Percentiles rank a stretch among this genome's conserved stretches.
These are phyloP conservation scores for Torymus aiolomorphi DNA, from an alignment of 2,888 invertebrate genomes.

Conservation along the genomic window DNA sequence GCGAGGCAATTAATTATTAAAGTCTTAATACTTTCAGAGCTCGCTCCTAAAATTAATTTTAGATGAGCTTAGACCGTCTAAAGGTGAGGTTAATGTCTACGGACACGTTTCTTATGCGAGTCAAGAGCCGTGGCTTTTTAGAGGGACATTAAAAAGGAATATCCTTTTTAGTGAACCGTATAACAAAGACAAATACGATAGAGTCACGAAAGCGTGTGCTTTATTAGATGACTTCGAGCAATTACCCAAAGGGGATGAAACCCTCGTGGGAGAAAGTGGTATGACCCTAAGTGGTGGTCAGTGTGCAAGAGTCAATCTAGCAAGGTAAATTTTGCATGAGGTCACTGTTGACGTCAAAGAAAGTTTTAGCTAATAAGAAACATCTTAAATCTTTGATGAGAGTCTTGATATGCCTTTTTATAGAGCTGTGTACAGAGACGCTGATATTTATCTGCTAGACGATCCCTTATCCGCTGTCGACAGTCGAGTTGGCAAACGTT, in stretches of 20 bases:
- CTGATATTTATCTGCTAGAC: slow-evolving; percentile 86
- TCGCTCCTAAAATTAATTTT: slow-evolving; percentile 84
- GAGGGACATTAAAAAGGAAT: slow-evolving; percentile 85
- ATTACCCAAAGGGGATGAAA: slow-evolving; percentile 84
- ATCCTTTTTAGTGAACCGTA: slow-evolving; percentile 85
- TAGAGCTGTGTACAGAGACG: slow-evolving; percentile 86
- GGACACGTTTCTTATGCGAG: slow-evolving; percentile 84
- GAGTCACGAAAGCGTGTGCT: slow-evolving; percentile 81
- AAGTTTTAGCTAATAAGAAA: too few relatives aligned
- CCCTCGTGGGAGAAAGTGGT: slow-evolving; percentile 87
- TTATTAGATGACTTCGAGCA: slow-evolving; percentile 82
- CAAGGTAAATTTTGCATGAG: slow-evolving; percentile 73
- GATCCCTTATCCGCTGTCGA: slow-evolving; percentile 90
- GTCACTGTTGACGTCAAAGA: too few relatives aligned
- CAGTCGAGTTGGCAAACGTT: slow-evolving; percentile 83
- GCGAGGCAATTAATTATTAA: neutral
- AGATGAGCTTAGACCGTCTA: slow-evolving; percentile 82
- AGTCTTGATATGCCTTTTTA: neutral
- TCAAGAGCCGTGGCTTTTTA: slow-evolving; percentile 89
- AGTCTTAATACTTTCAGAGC: slow-evolving; percentile 70
- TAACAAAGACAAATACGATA: slow-evolving; percentile 77
- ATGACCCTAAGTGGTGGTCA: slow-evolving; percentile 88
- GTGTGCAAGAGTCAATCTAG: slow-evolving; percentile 83
- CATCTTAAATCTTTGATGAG: too few relatives aligned
- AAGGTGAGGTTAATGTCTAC: slow-evolving; percentile 80